A percentile compares a stretch with the other conserved stretches of the same genome.
phyloP scores from a whole-genome alignment of 2,797 vertebrate species.

The Enteromius unitaeniatus region DNA sequence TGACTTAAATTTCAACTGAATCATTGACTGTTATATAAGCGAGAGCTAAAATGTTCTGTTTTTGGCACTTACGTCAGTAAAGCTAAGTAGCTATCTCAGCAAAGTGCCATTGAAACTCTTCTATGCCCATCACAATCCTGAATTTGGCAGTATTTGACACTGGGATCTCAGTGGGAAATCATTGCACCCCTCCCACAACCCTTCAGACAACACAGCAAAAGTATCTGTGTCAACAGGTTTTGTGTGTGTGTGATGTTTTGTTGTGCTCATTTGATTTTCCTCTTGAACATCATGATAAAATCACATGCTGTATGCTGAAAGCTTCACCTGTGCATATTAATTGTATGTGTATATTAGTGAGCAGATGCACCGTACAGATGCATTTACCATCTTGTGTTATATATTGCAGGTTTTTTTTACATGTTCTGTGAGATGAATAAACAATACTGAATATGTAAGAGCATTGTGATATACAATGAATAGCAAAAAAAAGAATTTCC shows the following conservation, averaged over 20 bases:
- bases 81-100: constrained; percentile 32
- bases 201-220: neutral
- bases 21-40: constrained; percentile 12
- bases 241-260: constrained; percentile 6
- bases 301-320: constrained; percentile 2
- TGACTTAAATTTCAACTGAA: neutral
- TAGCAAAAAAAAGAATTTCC: neutral
- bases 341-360: neutral
- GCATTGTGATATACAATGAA: neutral
- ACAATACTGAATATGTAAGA: neutral
- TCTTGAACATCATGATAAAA: constrained; percentile 19
- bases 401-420: too few species aligned
- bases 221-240: constrained; percentile 30
- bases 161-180: constrained; percentile 37
- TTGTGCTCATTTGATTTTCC: neutral
- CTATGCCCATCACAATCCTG: constrained; percentile 25
- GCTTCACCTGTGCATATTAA: neutral
- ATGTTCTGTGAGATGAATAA: neutral
- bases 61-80: constrained; percentile 32
- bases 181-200: constrained; percentile 33
- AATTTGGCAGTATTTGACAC: constrained; percentile 35
- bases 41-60: neutral
- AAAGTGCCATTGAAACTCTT: constrained; percentile 40
- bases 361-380: constrained; percentile 1
- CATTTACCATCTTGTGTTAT: neutral